Evolutionary conservation across 2,797 vertebrate genomes (phyloP), one percentile per base, ranked within the genome.

Genomic region (Sphaeramia orbicularis): DNA sequence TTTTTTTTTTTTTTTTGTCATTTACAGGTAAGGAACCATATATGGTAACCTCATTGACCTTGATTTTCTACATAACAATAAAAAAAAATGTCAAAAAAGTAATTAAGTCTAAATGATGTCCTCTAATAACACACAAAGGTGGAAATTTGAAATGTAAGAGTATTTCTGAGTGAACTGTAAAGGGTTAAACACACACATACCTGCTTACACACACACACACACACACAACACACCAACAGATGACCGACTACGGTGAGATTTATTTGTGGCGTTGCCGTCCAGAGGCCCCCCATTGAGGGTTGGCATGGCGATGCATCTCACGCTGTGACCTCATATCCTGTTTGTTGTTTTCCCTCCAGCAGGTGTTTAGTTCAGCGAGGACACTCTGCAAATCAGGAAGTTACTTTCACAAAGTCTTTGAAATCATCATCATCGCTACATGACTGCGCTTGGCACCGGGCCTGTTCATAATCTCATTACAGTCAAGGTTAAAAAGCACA

Each of bases 321-420:
- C 0, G 69, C 81, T 89, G 83, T 81, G 85, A 89, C 77, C 75
- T 88, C 86, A 84, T 51, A 81, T 85, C 80, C 86, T 80, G 86
- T 78, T 70, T 61, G 59, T 30, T n/a, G 51, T 53, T 32, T 37
- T n/a, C 54, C 50, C 43, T 49, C 42, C 75, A 7, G 72, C 74
- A 71, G 76, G 85, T 37, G 63, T 57, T 13, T 24, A n/a, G n/a
- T n/a, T n/a, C n/a, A 24, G 13, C 44, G 55, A 57, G 70, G 62
- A 61, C 48, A 19, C 40, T 36, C 49, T 2, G 53, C 1, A 14
- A 40, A 51, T 55, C 54, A 6, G 58, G 37, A 48, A 69, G 74
- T 84, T 58, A 73, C 63, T 74, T 79, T 76, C 42, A 62, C 51
- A 30, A 64, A 32, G 81, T 85, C 84, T 83, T 85, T 81, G 78